Base-by-base conservation (phyloP, 1,140 invertebrate genomes). In the Drosophila yakuba region DNA sequence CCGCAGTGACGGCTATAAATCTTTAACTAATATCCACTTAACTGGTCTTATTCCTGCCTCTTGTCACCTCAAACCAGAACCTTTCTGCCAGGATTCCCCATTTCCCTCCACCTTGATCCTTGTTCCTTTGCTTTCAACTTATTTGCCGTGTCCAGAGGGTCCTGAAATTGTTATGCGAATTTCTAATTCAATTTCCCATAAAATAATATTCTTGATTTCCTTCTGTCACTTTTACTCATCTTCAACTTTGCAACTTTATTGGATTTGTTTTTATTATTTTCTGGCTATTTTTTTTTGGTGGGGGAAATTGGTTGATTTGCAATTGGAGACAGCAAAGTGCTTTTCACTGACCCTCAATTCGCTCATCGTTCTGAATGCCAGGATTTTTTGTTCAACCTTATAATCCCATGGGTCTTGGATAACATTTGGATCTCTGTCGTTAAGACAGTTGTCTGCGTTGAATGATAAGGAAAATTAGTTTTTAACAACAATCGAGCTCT, bases 151-250 rank as follows among this genome's bases (percentile, higher is more conserved):
- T 44, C 45, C 78, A 55, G 78, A 43, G 47, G 47, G 17, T 23
- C 44, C 52, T 50, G 44, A 66, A 77, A 85, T 85, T 81, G 85
- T 85, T 74, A 85, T 86, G 68, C 72, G 63, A 55, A 68, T 80
- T 66, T 78, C 81, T 74, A 86, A 86, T 85, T 86, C 82, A 86
- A 85, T 85, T 86, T 84, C 44, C 55, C 57, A 67, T 74, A 66
- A 85, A 84, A 59, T 74, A 77, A 71, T 75, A 75, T 82, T 72
- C 54, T 60, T 55, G 55, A 60, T 55, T 78, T 76, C 62, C 55
- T 54, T 32, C 36, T 72, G 66, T 45, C 41, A 44, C 39, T 51
- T 55, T 64, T 72, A 20, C 52, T 47, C 54, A 35, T 72, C 39
- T 50, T 55, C 28, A 25, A 17, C 23, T 60, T 15, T 15, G 17